Conservation (phyloP, 2,113 vertebrate species). For the Odocoileus virginianus region DNA sequence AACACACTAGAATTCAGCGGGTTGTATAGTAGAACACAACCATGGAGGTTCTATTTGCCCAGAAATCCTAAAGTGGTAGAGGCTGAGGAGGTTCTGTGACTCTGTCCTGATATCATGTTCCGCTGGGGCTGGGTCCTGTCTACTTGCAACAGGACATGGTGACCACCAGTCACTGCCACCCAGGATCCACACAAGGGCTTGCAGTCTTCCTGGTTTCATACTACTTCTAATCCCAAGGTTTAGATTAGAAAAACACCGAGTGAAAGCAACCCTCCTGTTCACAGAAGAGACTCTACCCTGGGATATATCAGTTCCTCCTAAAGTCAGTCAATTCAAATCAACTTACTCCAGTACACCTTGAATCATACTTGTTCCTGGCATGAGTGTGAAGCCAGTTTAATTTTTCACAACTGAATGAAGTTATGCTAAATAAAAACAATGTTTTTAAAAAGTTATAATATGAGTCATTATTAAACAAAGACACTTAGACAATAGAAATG, state of each 20-base stretch:
- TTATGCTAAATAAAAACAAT: conserved; percentile 27
- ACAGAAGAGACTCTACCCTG: neutral
- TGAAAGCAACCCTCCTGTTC: neutral
- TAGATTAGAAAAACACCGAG: neutral
- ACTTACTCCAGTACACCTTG: neutral
- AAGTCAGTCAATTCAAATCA: neutral
- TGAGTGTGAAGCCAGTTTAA: neutral
- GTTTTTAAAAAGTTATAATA: conserved; percentile 32
- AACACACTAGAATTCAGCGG: neutral
- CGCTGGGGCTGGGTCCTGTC: neutral
- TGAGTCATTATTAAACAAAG: conserved; percentile 46
- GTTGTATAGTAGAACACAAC: neutral
- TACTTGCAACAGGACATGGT: neutral
- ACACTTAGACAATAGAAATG: conserved; percentile 33
- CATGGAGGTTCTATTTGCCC: neutral
- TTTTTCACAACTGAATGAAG: conserved; percentile 32
- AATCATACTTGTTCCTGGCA: neutral
- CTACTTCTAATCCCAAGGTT: neutral
- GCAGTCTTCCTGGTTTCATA: neutral
- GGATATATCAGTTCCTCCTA: neutral
- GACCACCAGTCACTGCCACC: neutral
- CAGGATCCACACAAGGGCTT: neutral
- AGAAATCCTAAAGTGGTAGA: neutral
- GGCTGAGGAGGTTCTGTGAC: neutral
- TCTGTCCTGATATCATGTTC: neutral